Evolutionary conservation across 2,797 vertebrate species (phyloP).

Genomic region (Artibeus lituratus): DNA sequence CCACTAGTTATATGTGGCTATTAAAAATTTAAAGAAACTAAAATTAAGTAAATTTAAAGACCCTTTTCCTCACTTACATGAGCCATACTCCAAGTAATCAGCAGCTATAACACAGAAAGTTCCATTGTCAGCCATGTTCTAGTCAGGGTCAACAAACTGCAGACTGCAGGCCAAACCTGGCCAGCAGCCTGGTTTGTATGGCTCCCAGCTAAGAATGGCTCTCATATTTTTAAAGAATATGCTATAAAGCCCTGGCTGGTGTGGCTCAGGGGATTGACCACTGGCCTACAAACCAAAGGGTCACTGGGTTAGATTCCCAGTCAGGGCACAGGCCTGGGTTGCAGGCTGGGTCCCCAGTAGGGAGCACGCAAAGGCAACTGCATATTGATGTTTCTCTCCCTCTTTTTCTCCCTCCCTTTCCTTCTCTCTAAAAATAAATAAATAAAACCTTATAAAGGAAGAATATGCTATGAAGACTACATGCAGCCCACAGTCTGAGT

Average conservation of each 20-base stretch:
- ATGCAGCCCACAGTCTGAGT: neutral
- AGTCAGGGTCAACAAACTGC: neutral
- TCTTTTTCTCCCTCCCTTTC: too few species aligned
- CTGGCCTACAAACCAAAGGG: too few species aligned
- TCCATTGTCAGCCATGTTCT: neutral
- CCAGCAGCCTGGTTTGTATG: neutral
- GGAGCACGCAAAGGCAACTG: too few species aligned
- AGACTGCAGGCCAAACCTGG: neutral
- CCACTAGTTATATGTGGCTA: neutral
- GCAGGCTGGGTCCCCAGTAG: too few species aligned
- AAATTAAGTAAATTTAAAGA: neutral
- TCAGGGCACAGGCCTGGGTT: too few species aligned
- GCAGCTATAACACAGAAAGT: neutral
- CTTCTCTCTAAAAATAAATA: too few species aligned
- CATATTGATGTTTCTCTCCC: too few species aligned
- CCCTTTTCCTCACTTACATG: neutral
- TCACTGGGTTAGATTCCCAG: too few species aligned
- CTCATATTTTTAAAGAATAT: neutral
- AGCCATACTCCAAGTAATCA: neutral
- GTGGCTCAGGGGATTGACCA: too few species aligned
- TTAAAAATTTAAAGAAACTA: constrained; percentile 3
- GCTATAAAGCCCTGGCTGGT: neutral
- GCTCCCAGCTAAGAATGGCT: neutral
- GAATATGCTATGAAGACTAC: neutral
- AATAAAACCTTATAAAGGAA: neutral